phyloP scores from a whole-genome alignment of 2,888 invertebrate species.

The Lycophotia porphyrea region DNA sequence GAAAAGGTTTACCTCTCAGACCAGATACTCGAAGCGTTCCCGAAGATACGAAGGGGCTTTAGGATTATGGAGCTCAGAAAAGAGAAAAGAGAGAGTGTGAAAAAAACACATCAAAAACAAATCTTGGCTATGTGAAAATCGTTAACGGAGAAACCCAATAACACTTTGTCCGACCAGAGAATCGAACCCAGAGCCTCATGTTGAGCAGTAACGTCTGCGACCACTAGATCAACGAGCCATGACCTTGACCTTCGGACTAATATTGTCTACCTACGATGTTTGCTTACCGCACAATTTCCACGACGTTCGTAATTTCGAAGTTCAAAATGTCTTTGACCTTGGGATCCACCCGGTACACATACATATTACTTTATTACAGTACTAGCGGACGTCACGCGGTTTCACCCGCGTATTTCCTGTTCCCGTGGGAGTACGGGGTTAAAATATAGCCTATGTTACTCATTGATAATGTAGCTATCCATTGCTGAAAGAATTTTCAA shows the following conservation, averaged over 20 bases:
- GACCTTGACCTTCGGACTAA: not conserved
- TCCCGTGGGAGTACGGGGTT: too few species aligned
- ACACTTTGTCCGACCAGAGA: not conserved
- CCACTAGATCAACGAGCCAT: not conserved
- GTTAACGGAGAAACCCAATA: not conserved
- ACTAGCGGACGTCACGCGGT: too few species aligned
- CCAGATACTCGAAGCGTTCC: too few species aligned
- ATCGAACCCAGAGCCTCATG: not conserved
- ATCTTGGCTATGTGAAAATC: not conserved
- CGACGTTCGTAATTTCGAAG: conserved; percentile 1
- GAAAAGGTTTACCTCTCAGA: too few species aligned
- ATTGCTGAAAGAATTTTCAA: too few species aligned
- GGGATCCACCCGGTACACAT: not conserved
- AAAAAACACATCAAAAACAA: too few species aligned
- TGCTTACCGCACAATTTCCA: conserved; percentile 74
- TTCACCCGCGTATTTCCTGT: too few species aligned
- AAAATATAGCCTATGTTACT: too few species aligned
- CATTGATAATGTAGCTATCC: too few species aligned
- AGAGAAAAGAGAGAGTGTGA: too few species aligned
- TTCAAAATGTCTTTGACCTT: conserved; percentile 65
- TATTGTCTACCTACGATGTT: conserved; percentile 20
- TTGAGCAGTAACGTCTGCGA: not conserved
- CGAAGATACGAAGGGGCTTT: too few species aligned
- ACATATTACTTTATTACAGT: not conserved
- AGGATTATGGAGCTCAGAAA: too few species aligned